Evolutionary conservation across 2,888 invertebrate species (phyloP).

Genomic region (Xanthia icteritia): DNA sequence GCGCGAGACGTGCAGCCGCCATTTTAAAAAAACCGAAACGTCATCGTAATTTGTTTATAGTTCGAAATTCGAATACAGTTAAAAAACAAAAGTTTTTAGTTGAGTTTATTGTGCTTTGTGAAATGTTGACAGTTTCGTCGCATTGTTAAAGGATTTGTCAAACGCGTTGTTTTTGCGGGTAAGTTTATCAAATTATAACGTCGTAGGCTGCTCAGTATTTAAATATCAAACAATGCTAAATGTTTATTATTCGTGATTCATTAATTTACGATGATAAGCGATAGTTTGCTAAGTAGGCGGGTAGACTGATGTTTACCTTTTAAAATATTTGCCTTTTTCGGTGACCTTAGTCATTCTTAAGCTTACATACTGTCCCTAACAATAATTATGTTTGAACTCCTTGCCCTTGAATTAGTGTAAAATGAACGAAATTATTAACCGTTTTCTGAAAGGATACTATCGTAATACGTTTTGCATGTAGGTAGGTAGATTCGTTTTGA

Average conservation of each 20-base stretch:
- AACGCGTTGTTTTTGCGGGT: conserved; percentile 59
- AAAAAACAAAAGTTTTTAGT: conserved; percentile 47
- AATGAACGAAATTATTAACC: not conserved
- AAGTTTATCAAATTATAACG: conserved; percentile 45
- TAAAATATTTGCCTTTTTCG: not conserved
- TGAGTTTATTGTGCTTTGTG: conserved; percentile 45
- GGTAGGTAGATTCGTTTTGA: not conserved
- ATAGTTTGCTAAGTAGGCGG: not conserved
- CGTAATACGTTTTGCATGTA: not conserved
- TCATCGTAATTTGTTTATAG: conserved; percentile 35
- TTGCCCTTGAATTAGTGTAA: not conserved
- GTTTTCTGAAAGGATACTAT: not conserved
- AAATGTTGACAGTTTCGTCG: conserved; percentile 29
- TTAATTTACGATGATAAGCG: not conserved
- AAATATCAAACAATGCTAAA: conserved; percentile 19
- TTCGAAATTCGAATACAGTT: conserved; percentile 40
- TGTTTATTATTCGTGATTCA: conserved; percentile 15
- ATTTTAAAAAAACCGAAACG: conserved; percentile 68
- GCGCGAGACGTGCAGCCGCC: conserved; percentile 77
- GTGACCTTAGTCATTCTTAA: not conserved
- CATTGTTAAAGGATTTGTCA: conserved; percentile 62
- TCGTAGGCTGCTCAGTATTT: conserved; percentile 3
- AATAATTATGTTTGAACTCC: too few species aligned
- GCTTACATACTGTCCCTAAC: not conserved
- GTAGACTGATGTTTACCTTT: conserved; percentile 21